phyloP scores from a whole-genome alignment of 1,140 invertebrate species.

The Drosophila sproati region DNA sequence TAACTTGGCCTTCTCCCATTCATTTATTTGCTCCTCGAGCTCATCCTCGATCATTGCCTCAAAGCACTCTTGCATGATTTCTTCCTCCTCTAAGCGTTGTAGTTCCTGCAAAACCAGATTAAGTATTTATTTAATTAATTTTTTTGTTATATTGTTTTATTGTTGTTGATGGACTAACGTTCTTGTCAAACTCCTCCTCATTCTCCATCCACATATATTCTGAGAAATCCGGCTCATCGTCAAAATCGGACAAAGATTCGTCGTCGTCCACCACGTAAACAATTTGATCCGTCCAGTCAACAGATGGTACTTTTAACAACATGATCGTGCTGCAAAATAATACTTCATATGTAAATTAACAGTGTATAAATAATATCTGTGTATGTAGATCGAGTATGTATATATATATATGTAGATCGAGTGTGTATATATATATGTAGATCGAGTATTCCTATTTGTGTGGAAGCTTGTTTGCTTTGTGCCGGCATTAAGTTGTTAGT shows the following conservation, averaged over 20 bases:
- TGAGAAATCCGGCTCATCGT: constrained; percentile 89
- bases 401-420: constrained; percentile 16
- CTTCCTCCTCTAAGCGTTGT: constrained; percentile 93
- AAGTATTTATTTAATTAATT: neutral
- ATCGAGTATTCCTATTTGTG: neutral
- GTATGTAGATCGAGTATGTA: neutral
- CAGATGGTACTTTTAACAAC: constrained; percentile 83
- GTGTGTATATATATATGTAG: neutral
- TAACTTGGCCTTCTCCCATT: constrained; percentile 83
- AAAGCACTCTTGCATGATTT: constrained; percentile 93
- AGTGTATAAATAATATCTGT: constrained; percentile 16
- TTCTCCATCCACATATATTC: constrained; percentile 97
- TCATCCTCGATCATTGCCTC: constrained; percentile 92
- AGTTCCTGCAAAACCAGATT: constrained; percentile 87
- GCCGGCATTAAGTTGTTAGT: constrained; percentile 51
- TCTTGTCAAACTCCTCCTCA: constrained; percentile 94
- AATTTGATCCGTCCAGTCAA: constrained; percentile 83
- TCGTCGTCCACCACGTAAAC: constrained; percentile 85
- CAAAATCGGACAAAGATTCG: constrained; percentile 85
- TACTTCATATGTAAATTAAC: neutral
- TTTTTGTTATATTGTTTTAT: too few species aligned
- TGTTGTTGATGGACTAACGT: constrained; percentile 85
- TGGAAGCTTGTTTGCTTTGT: constrained; percentile 27
- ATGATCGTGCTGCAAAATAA: constrained; percentile 61
- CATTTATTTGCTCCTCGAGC: constrained; percentile 84